phyloP scores from a whole-genome alignment of 2,888 invertebrate genomes.

The Acleris holmiana region DNA sequence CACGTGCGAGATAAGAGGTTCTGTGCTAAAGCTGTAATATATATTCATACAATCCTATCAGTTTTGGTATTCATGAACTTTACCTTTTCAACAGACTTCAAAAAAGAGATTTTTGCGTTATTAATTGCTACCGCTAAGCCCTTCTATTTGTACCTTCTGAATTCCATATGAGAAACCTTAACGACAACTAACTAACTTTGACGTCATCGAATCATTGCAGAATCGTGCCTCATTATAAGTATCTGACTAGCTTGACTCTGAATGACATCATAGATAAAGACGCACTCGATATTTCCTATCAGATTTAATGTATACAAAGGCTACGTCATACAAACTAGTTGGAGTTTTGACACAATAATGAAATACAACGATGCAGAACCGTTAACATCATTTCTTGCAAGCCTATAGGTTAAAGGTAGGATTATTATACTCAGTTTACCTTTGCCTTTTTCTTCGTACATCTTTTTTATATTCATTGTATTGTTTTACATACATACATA shows the following conservation, averaged over 20 bases:
- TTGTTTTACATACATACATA: too few species aligned
- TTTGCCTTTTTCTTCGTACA: too few species aligned
- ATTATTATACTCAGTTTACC: too few species aligned
- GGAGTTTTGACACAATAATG: slow-evolving; percentile 2
- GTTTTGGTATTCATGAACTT: neutral
- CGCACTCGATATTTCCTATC: neutral
- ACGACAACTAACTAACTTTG: slow-evolving; percentile 9
- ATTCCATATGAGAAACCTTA: slow-evolving; percentile 1
- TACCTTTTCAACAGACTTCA: neutral
- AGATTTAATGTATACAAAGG: slow-evolving; percentile 12
- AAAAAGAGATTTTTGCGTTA: slow-evolving; percentile 1
- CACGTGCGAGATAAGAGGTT: too few species aligned
- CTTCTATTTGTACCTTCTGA: slow-evolving; percentile 13
- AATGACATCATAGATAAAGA: slow-evolving; percentile 20
- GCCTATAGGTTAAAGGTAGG: neutral
- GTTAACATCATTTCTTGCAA: slow-evolving; percentile 10
- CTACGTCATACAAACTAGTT: slow-evolving; percentile 12
- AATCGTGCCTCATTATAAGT: slow-evolving; percentile 31
- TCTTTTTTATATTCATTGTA: too few species aligned
- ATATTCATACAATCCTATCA: neutral
- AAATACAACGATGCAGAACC: slow-evolving; percentile 15
- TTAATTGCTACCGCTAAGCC: neutral
- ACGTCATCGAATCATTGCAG: slow-evolving; percentile 32
- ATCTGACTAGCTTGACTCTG: slow-evolving; percentile 1
- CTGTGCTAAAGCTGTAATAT: too few species aligned